A percentile compares a stretch with the other conserved stretches of the same genome.
phyloP scores from a whole-genome alignment of 1,140 invertebrate genomes.

The Drosophila pachea region DNA sequence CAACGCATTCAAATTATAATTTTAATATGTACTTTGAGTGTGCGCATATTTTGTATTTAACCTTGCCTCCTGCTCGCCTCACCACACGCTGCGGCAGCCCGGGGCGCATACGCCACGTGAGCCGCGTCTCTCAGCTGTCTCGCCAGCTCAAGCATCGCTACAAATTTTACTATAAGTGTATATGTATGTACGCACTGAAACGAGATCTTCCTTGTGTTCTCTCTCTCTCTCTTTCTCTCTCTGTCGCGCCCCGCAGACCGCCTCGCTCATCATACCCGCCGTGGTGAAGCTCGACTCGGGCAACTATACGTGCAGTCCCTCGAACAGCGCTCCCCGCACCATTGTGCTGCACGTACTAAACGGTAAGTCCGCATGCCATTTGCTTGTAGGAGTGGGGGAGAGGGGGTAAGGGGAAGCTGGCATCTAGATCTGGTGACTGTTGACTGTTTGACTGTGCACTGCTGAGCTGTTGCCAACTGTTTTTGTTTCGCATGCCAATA shows the following conservation, averaged over 20 bases:
- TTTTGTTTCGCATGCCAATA: constrained; percentile 66
- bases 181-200: not conserved
- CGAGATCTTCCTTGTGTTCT: not conserved
- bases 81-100: not conserved
- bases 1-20: constrained; percentile 68
- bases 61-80: not conserved
- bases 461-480: constrained; percentile 47
- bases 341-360: constrained; percentile 77
- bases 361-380: constrained; percentile 55
- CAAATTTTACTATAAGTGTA: constrained; percentile 5
- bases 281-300: constrained; percentile 77
- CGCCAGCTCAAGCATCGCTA: constrained; percentile 38
- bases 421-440: not conserved
- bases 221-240: constrained; percentile 21
- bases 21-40: constrained; percentile 39
- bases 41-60: constrained; percentile 39
- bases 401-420: not conserved
- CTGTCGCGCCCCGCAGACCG: constrained; percentile 61
- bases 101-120: constrained; percentile 19
- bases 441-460: not conserved
- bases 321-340: constrained; percentile 76
- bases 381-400: not conserved
- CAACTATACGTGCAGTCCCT: constrained; percentile 79
- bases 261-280: constrained; percentile 78
- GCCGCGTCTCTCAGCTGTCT: constrained; percentile 55